phyloP scores from a whole-genome alignment of 2,113 vertebrate species.

The Amphiprion ocellaris region DNA sequence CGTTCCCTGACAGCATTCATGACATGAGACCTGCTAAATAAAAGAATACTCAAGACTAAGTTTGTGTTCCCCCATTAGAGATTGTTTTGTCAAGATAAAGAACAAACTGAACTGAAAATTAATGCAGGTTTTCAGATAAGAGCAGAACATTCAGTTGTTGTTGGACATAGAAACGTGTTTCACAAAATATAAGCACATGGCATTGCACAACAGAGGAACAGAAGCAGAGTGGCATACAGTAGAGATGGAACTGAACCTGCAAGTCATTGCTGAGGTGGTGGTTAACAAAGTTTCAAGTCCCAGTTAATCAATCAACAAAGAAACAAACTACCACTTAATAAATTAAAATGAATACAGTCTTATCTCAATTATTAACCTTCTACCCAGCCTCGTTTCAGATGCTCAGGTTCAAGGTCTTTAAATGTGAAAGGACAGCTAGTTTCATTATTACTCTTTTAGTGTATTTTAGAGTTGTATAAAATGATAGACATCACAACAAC shows the following conservation, averaged over 20 bases:
- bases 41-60: too few species aligned
- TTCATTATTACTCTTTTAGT: constrained; percentile 1
- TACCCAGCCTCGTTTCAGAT: too few species aligned
- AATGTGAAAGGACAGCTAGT: constrained; percentile 4
- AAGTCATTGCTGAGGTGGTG: not conserved
- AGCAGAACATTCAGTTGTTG: not conserved
- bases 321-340: not conserved
- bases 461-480: not conserved
- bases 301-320: not conserved
- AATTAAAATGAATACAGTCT: too few species aligned
- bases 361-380: not conserved
- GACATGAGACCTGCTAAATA: too few species aligned
- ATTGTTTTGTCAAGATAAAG: too few species aligned
- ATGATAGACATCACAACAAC: not conserved
- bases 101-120: not conserved
- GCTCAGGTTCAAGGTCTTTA: not conserved
- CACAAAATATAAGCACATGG: too few species aligned
- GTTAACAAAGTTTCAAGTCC: too few species aligned
- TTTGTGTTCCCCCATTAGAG: too few species aligned
- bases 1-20: too few species aligned
- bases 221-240: not conserved
- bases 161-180: not conserved
- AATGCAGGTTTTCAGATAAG: not conserved
- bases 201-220: not conserved
- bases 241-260: not conserved